Conservation (phyloP, 2,888 invertebrate genomes). For the Eristalis arbustorum region DNA sequence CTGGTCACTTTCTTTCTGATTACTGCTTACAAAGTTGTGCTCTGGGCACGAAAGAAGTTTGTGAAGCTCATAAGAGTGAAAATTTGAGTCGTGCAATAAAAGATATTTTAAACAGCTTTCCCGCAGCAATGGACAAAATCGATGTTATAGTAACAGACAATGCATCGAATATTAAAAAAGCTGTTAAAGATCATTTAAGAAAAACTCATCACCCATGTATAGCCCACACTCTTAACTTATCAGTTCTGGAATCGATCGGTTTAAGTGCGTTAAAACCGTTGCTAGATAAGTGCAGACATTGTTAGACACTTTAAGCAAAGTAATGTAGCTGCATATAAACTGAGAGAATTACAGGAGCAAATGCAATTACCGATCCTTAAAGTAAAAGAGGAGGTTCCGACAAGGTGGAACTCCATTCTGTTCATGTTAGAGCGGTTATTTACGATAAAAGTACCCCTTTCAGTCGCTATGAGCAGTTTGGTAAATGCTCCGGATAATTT, state of each 20-base stretch:
- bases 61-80: no score
- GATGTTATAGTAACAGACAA: neutral
- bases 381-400: conserved; percentile 3
- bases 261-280: neutral
- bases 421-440: neutral
- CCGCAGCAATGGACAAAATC: neutral
- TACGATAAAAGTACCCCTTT: neutral
- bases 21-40: no score
- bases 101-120: no score
- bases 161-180: conserved; percentile 13
- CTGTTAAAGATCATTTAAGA: conserved; percentile 2
- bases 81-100: no score
- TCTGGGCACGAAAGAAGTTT: no score
- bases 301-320: neutral
- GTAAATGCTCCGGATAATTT: conserved; percentile 6
- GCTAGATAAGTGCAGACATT: neutral
- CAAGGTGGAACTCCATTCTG: neutral
- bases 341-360: neutral
- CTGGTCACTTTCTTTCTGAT: no score
- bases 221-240: neutral
- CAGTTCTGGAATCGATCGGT: neutral
- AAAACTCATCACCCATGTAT: neutral
- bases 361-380: conserved; percentile 2
- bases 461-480: conserved; percentile 7
- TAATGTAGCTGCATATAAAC: neutral